Evolutionary conservation across 2,888 invertebrate genomes (phyloP).

Genomic region (Pocota personata): DNA sequence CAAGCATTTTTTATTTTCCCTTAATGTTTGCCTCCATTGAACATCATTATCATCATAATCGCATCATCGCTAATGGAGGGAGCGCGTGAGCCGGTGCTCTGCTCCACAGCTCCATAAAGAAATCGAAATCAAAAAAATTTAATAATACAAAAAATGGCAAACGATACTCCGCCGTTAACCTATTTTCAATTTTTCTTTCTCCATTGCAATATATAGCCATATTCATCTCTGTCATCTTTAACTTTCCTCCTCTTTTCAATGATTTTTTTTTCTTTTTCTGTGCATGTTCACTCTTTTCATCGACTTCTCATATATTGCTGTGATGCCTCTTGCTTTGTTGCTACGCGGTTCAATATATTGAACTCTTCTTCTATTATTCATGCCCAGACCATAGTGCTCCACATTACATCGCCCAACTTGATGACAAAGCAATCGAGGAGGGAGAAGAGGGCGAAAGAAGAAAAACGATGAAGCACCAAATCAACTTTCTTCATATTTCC

Average conservation of each 20-base stretch:
- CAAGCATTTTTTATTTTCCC: constrained; percentile 10
- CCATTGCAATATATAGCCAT: constrained; percentile 25
- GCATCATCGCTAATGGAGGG: constrained; percentile 68
- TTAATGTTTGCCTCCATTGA: constrained; percentile 13
- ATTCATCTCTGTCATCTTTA: constrained; percentile 55
- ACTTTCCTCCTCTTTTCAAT: constrained; percentile 33
- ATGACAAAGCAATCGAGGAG: constrained; percentile 47
- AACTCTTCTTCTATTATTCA: background rate
- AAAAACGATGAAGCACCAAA: constrained; percentile 51
- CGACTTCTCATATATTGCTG: constrained; percentile 9
- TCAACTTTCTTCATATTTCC: constrained; percentile 73
- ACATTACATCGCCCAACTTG: constrained; percentile 38
- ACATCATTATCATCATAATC: constrained; percentile 64
- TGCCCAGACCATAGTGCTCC: constrained; percentile 11
- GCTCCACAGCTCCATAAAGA: constrained; percentile 22
- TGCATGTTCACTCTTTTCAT: constrained; percentile 39
- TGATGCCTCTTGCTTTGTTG: constrained; percentile 40
- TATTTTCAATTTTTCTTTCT: constrained; percentile 58
- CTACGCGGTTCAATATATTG: constrained; percentile 41
- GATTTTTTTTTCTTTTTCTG: background rate
- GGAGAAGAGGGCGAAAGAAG: background rate
- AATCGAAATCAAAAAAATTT: constrained; percentile 35
- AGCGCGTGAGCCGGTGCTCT: constrained; percentile 44
- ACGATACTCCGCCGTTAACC: constrained; percentile 67
- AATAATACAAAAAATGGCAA: constrained; percentile 34